Conservation (phyloP, 2,113 vertebrate genomes). For the Columbina picui region DNA sequence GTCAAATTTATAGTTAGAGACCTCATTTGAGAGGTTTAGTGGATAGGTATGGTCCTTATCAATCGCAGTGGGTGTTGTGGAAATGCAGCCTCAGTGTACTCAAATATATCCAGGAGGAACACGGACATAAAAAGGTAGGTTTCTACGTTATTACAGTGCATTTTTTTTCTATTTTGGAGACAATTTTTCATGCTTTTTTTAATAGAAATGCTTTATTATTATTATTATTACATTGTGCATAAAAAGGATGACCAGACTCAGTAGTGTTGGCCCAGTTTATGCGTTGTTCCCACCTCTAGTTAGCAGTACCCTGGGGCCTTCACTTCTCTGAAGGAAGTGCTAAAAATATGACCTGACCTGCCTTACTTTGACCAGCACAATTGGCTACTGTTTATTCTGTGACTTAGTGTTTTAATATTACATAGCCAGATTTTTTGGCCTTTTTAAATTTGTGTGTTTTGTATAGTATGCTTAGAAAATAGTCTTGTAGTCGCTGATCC, state of each 20-base stretch:
- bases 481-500: not conserved
- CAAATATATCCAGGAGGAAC: not conserved
- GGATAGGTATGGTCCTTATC: not conserved
- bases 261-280: not conserved
- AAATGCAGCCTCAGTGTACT: not conserved
- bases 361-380: not conserved
- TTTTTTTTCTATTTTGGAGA: not conserved
- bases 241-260: not conserved
- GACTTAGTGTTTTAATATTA: not conserved
- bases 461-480: not conserved
- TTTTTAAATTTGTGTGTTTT: not conserved
- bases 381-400: not conserved
- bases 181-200: not conserved
- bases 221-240: not conserved
- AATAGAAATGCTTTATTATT: fast-evolving
- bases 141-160: not conserved
- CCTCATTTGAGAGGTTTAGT: not conserved
- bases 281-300: not conserved
- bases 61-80: fast-evolving
- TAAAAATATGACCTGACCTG: not conserved
- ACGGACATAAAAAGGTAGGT: not conserved
- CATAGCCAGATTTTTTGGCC: not conserved
- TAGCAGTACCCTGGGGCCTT: not conserved
- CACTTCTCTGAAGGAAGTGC: not conserved
- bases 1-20: not conserved